Evolutionary conservation across 2,113 vertebrate species (phyloP).

Genomic region (Cardinalis cardinalis): DNA sequence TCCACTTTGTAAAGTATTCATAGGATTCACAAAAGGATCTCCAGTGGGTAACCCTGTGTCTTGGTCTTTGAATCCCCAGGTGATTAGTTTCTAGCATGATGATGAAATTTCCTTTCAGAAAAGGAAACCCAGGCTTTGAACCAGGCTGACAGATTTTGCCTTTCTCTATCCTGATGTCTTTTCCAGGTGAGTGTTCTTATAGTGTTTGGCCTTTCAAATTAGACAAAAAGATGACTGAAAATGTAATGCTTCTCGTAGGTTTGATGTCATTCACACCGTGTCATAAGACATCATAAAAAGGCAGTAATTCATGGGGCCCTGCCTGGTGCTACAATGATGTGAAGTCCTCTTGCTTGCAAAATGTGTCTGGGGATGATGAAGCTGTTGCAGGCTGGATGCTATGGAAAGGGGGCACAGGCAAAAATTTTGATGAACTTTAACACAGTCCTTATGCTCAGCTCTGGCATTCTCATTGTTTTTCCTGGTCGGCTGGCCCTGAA

Average conservation of each 20-base stretch:
- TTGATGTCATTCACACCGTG: background rate
- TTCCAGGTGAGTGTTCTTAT: background rate
- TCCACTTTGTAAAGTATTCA: background rate
- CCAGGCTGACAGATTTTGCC: background rate
- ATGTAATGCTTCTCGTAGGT: background rate
- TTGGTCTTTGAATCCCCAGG: background rate
- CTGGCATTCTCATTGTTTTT: background rate
- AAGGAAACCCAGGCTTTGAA: background rate
- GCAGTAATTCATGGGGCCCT: background rate
- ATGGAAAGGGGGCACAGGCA: background rate
- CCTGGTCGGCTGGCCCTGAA: background rate
- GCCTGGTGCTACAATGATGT: background rate
- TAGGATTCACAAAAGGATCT: background rate
- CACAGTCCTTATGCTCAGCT: background rate
- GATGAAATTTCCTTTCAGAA: background rate
- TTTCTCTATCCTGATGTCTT: background rate
- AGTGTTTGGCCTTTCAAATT: background rate
- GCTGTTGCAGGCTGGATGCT: background rate
- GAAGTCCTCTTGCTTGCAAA: background rate
- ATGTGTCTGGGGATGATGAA: background rate
- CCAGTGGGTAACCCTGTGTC: background rate
- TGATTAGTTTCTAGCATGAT: background rate
- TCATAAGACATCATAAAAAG: background rate
- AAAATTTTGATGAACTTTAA: background rate
- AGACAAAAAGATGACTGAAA: background rate